These are phyloP conservation scores for Nineta flava DNA, from an alignment of 2,888 invertebrate genomes.

Conservation along the genomic window DNA sequence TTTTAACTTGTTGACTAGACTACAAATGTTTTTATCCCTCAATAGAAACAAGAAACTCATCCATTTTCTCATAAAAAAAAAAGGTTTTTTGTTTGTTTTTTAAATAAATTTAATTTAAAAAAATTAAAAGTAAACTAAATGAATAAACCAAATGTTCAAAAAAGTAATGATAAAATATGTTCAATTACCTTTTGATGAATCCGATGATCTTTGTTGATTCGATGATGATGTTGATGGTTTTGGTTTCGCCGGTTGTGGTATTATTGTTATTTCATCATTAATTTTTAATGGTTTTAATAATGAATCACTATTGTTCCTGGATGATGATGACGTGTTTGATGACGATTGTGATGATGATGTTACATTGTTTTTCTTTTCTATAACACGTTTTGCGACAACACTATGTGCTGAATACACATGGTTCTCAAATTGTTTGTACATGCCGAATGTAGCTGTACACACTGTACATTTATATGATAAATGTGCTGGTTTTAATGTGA, in stretches of 20 bases:
- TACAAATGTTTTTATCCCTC: too few relatives aligned
- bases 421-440: constrained; percentile 90
- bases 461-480: constrained; percentile 91
- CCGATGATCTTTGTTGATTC: too few relatives aligned
- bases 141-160: not conserved
- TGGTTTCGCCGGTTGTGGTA: constrained; percentile 58
- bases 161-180: not conserved
- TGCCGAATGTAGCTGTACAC: constrained; percentile 85
- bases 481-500: constrained; percentile 84
- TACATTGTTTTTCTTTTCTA: constrained; percentile 52
- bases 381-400: constrained; percentile 72
- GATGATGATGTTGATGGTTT: constrained; percentile 1
- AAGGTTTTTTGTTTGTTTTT: too few relatives aligned
- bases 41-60: too few relatives aligned
- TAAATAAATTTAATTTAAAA: too few relatives aligned
- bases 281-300: constrained; percentile 68
- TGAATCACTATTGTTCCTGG: constrained; percentile 36
- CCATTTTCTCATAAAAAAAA: too few relatives aligned
- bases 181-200: too few relatives aligned
- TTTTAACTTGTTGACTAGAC: too few relatives aligned
- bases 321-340: constrained; percentile 11
- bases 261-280: constrained; percentile 79
- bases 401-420: constrained; percentile 90
- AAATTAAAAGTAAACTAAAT: too few relatives aligned
- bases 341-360: constrained; percentile 18